Conservation (phyloP, 2,797 vertebrate genomes). For the Xiphorhynchus erythropygius region DNA sequence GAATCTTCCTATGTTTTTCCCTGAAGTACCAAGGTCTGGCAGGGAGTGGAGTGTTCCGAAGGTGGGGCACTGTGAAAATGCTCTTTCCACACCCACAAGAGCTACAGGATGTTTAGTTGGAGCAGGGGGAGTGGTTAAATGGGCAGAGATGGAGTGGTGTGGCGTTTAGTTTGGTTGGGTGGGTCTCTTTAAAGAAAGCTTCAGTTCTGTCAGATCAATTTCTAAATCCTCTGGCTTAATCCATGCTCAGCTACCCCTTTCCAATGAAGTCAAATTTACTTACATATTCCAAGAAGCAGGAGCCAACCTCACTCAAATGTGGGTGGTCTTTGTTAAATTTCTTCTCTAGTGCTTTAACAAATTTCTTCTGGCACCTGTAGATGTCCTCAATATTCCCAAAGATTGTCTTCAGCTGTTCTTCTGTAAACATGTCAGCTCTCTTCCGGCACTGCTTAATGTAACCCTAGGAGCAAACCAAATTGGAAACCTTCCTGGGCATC, state of each 20-base stretch:
- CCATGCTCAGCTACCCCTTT: background rate
- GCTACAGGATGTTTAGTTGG: background rate
- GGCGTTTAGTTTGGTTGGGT: background rate
- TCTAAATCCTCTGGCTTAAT: background rate
- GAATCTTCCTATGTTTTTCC: background rate
- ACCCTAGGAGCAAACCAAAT: constrained; percentile 76
- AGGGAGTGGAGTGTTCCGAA: background rate
- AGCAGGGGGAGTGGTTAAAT: background rate
- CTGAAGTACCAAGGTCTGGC: background rate
- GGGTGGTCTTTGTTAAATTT: constrained; percentile 92
- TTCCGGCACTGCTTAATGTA: constrained; percentile 95
- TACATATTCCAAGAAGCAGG: constrained; percentile 94
- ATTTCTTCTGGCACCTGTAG: constrained; percentile 93
- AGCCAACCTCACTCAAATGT: constrained; percentile 93
- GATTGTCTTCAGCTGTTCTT: constrained; percentile 92
- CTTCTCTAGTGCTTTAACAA: constrained; percentile 90
- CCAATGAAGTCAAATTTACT: constrained; percentile 44
- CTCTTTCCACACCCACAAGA: background rate
- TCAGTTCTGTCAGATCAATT: background rate
- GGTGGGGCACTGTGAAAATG: background rate
- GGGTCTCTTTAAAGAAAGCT: background rate
- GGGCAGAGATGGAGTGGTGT: accelerated
- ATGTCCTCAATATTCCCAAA: constrained; percentile 97
- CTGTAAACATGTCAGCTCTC: constrained; percentile 93
- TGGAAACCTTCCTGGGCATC: background rate